These are phyloP conservation scores for Mirza zaza DNA, from an alignment of 2,113 vertebrate genomes.

Conservation along the genomic window DNA sequence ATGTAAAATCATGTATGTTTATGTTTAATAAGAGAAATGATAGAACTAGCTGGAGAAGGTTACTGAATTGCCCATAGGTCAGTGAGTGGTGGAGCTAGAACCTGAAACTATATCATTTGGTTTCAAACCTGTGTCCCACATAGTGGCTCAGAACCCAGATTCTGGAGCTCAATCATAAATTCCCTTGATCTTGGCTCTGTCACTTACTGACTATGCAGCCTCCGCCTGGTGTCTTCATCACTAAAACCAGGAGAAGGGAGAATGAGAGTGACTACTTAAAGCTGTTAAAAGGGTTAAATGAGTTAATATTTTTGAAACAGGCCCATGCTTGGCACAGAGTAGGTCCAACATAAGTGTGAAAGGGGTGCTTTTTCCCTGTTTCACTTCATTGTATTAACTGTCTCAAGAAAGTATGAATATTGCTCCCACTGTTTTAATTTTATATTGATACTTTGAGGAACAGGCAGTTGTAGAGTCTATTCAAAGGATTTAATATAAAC, in stretches of 20 bases:
- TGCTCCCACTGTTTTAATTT: background rate
- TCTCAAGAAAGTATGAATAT: background rate
- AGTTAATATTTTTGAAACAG: background rate
- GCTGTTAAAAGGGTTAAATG: background rate
- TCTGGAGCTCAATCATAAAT: background rate
- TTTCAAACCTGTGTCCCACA: background rate
- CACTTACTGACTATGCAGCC: background rate
- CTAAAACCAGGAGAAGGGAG: background rate
- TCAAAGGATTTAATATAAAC: slow-evolving; percentile 11
- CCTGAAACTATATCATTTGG: background rate
- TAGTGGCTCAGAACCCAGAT: background rate
- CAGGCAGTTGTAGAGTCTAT: background rate
- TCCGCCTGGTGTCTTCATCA: background rate
- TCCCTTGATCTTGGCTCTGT: no score
- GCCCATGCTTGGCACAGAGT: background rate
- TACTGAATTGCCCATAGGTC: background rate
- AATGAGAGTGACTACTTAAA: background rate
- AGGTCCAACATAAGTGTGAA: background rate
- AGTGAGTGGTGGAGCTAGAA: background rate
- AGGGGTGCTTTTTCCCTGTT: background rate
- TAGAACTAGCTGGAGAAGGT: background rate
- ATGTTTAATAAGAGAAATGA: background rate
- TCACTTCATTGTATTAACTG: background rate
- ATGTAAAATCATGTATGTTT: background rate
- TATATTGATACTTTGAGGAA: background rate